A percentile compares a stretch with the other conserved stretches of the same genome.
Conservation (phyloP, 2,797 vertebrate species). For the Propithecus deckenii region DNA sequence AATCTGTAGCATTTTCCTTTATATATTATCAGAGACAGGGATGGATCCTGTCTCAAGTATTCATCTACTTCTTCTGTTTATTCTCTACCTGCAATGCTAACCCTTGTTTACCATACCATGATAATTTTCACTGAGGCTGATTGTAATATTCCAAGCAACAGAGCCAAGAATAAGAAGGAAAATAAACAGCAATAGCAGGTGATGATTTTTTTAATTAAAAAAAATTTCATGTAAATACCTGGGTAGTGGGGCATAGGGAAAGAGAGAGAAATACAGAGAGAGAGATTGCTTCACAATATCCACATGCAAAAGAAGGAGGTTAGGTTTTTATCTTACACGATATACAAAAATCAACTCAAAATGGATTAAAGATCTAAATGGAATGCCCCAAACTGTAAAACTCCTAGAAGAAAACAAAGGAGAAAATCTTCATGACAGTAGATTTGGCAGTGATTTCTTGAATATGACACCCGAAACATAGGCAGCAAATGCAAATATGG, state of each 20-base stretch:
- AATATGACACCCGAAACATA: background rate
- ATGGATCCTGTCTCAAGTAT: background rate
- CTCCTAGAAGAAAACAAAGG: background rate
- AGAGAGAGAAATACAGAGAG: too few relatives aligned
- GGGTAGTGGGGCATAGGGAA: background rate
- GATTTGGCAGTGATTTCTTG: background rate
- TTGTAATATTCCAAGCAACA: background rate
- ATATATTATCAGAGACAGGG: conserved; percentile 17
- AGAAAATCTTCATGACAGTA: background rate
- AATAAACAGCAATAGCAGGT: background rate
- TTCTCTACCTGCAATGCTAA: conserved; percentile 10
- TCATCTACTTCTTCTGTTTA: background rate
- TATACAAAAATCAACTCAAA: background rate
- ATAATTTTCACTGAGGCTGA: background rate
- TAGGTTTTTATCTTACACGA: background rate
- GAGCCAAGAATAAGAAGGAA: background rate
- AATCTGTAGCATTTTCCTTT: background rate
- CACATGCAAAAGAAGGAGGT: background rate
- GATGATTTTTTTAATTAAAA: background rate
- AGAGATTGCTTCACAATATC: background rate
- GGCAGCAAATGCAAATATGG: background rate
- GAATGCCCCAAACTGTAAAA: background rate
- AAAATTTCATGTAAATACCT: rapidly evolving
- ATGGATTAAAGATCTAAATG: background rate
- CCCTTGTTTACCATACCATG: background rate